Percentiles rank a stretch among this genome's conserved stretches.
These are phyloP conservation scores for Opisthocomus hoazin DNA, from an alignment of 2,113 vertebrate species.

Conservation along the genomic window DNA sequence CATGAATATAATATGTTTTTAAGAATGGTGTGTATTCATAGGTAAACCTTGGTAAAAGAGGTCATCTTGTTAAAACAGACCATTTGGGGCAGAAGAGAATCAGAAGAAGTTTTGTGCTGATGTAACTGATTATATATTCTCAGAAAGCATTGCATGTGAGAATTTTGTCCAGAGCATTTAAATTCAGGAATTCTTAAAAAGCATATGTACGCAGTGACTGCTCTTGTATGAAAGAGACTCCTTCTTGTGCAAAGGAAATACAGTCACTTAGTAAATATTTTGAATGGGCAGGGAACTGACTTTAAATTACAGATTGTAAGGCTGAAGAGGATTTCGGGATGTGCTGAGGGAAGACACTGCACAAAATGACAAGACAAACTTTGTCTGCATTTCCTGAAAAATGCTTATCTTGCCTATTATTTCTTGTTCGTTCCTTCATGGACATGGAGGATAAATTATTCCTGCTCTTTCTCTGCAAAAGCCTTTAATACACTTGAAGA, in stretches of 20 bases:
- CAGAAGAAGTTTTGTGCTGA: neutral
- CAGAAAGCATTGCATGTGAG: neutral
- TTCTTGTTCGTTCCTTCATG: neutral
- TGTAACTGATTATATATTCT: neutral
- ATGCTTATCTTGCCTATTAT: neutral
- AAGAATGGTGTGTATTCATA: neutral
- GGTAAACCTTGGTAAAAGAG: neutral
- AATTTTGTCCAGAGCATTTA: neutral
- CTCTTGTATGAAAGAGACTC: neutral
- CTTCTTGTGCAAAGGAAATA: neutral
- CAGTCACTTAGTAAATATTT: neutral
- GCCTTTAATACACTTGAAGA: neutral
- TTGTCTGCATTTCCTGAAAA: constrained; percentile 5
- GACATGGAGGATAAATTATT: neutral
- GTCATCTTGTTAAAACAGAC: neutral
- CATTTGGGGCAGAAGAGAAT: neutral
- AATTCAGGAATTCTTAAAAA: neutral
- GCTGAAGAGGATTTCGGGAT: constrained; percentile 18
- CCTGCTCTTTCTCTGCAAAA: neutral
- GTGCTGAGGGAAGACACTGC: neutral
- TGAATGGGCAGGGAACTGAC: neutral
- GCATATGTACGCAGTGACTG: rapidly evolving
- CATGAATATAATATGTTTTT: rapidly evolving
- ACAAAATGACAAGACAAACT: neutral
- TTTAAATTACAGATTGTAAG: neutral